phyloP scores from a whole-genome alignment of 2,888 invertebrate genomes.

The Philopedon plagiatum region DNA sequence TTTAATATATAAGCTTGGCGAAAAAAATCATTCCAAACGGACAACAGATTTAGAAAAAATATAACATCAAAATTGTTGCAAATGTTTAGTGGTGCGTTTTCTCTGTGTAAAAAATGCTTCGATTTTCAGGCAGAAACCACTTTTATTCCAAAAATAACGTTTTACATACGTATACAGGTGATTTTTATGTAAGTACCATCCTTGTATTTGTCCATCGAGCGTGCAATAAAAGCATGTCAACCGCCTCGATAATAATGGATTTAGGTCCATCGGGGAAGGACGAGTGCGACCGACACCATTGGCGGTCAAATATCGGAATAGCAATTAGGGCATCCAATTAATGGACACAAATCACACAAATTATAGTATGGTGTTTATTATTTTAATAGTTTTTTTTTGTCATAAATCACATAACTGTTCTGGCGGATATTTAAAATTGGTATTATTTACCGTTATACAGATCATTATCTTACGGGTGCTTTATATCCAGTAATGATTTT shows the following conservation, averaged over 20 bases:
- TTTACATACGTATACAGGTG: not conserved
- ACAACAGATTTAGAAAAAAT: no score
- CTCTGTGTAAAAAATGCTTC: no score
- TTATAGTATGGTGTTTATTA: not conserved
- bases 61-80: no score
- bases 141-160: not conserved
- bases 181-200: constrained; percentile 14
- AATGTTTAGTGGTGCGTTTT: no score
- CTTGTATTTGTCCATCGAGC: constrained; percentile 29
- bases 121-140: not conserved
- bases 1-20: no score
- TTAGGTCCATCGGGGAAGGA: constrained; percentile 10
- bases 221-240: constrained; percentile 29
- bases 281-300: constrained; percentile 18
- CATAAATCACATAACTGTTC: not conserved
- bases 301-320: constrained; percentile 13
- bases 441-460: constrained; percentile 11
- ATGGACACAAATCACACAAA: not conserved
- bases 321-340: constrained; percentile 12
- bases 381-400: constrained; percentile 20
- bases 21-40: no score
- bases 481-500: no score
- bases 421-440: constrained; percentile 12
- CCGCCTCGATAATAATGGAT: constrained; percentile 29
- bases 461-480: not conserved